Evolutionary conservation across 1,140 invertebrate species (phyloP), one percentile per base, ranked within the genome.

Genomic region (Trichonephila inaurata): DNA sequence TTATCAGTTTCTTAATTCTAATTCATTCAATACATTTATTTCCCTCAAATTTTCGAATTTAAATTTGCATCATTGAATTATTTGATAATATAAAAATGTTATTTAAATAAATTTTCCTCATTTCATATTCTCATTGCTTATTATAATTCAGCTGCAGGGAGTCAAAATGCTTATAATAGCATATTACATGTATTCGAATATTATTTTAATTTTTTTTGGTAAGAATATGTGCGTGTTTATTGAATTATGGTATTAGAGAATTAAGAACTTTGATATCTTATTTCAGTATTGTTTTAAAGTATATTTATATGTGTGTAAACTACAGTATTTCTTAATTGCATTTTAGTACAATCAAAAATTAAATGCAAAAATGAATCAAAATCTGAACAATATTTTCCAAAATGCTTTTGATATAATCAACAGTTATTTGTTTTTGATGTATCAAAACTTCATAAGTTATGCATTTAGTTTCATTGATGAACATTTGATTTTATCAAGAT

Each of bases 261-360:
- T 19, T 19, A 64, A 64, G 21, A 64, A 64, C 16, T 19, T 77
- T 77, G 72, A 77, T 18, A 40, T 77, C n/a, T 77, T 77, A 77
- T 77, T 77, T 12, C 72, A 77, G 72, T 77, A 77, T 77, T 77
- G 33, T 77, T 77, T 77, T 77, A 33, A 77, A 77, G 18, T 40
- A 2, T 51, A 51, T 77, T 77, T 40, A 33, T 33, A 40, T 33
- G 3, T 77, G n/a, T 69, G n/a, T n/a, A 69, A 10, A 28, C 33
- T 40, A 51, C 72, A 77, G 72, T 77, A 77, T 77, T 77, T 16
- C 33, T 7, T 18, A 40, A 77, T 7, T 33, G 18, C 6, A 33
- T 18, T 77, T 77, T 40, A 18, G 14, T 51, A 51, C 10, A 51
- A 51, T 51, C 51, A 51, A 51, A 51, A 51, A 7, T 12, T 51